These are phyloP conservation scores for Eristalinus aeneus DNA, from an alignment of 2,888 invertebrate species.

Conservation along the genomic window DNA sequence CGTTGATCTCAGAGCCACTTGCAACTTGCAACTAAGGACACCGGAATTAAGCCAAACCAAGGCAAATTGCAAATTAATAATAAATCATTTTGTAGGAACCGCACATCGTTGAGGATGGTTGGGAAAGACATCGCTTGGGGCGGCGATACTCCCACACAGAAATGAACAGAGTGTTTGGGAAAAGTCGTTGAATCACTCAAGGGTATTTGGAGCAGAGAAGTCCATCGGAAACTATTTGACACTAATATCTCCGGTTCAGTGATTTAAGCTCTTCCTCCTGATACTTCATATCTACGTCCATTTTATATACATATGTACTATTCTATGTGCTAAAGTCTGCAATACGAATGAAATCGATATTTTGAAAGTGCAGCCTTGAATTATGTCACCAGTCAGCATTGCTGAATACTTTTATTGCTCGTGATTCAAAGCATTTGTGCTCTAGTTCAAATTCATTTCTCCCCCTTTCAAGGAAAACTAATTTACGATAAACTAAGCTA, in stretches of 20 bases:
- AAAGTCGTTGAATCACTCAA: conserved; percentile 23
- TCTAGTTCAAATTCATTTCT: background rate
- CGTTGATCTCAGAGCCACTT: conserved; percentile 28
- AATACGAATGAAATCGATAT: background rate
- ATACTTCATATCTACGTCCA: background rate
- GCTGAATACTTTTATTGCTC: background rate
- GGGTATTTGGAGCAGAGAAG: conserved; percentile 19
- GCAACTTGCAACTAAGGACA: conserved; percentile 39
- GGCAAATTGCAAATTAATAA: conserved; percentile 67
- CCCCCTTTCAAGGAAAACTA: background rate
- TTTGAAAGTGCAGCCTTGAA: background rate
- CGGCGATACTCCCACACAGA: background rate
- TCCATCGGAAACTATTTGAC: conserved; percentile 39
- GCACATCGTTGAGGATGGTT: conserved; percentile 7
- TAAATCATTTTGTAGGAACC: conserved; percentile 58
- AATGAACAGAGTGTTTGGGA: background rate
- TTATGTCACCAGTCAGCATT: background rate
- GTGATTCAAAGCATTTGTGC: background rate
- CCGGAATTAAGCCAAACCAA: conserved; percentile 44
- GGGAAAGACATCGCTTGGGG: background rate
- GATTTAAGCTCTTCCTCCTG: conserved; percentile 24
- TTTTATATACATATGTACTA: background rate
- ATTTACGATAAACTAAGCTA: too few species aligned
- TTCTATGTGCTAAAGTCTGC: background rate
- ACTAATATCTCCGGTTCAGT: conserved; percentile 50